Base-by-base conservation (phyloP, 1,140 invertebrate genomes). In the Drosophila mayri region DNA sequence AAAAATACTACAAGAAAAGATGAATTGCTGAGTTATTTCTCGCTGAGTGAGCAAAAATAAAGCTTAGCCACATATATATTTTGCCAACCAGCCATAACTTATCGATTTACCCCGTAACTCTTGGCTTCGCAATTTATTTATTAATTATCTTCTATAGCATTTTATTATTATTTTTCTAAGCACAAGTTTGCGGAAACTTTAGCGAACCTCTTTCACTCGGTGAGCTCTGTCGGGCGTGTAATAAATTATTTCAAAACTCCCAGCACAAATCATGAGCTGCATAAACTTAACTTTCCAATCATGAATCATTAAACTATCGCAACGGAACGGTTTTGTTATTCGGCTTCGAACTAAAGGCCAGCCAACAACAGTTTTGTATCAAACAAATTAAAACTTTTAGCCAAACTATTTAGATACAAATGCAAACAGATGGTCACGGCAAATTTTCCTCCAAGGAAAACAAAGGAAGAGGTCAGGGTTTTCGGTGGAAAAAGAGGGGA, bases 271-370 rank as follows among this genome's bases (percentile, higher is more conserved):
- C 79, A 72, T 67, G 70, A 76, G 41, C 74, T 61, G 67, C 72
- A 79, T 47, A 71, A 76, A 76, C 68, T 43, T 55, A 72, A 79
- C 71, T 84, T 79, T 79, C 75, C 64, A 79, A 83, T 83, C 76
- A 83, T 83, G 80, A 83, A 83, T 83, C 81, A 83, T 83, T 84
- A 67, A 84, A 72, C 76, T 79, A 79, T 64, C 76, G 57, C 71
- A 83, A 46, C 64, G 77, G 14, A 28, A 28, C 37, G 18, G 57
- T 59, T 50, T 55, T 58, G 63, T 66, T 78, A 30, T 49, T 67
- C 60, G 28, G 18, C 6, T 35, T 30, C 25, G 28, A 35, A 63
- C 40, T 37, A 50, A 66, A 81, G 41, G 38, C 57, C 16, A 41
- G 12, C 46, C 40, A 66, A 44, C 50, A 63, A 64, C 50, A 43